phyloP scores from a whole-genome alignment of 2,797 vertebrate species.

The Enteromius viviparus region DNA sequence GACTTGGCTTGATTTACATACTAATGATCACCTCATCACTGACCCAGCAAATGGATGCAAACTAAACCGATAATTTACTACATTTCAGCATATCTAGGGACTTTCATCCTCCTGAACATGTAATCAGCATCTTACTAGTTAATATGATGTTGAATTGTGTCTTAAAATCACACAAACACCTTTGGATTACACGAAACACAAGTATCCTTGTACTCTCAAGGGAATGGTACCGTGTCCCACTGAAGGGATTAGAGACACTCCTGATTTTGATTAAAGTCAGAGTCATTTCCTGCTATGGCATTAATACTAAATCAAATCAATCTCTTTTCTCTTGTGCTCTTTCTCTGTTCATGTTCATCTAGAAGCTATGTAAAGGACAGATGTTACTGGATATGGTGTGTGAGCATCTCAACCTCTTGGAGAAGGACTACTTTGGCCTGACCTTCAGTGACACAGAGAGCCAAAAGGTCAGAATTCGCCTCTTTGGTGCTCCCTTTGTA shows the following conservation, averaged over 20 bases:
- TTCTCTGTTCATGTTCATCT: constrained; percentile 38
- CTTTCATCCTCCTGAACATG: background rate
- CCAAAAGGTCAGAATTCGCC: constrained; percentile 84
- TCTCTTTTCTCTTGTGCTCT: constrained; percentile 9
- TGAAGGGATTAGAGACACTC: background rate
- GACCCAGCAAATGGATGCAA: background rate
- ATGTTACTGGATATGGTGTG: constrained; percentile 93
- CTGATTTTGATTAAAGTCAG: background rate
- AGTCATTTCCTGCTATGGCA: background rate
- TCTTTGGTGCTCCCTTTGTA: background rate
- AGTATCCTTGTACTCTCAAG: background rate
- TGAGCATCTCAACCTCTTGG: constrained; percentile 96
- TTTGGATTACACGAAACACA: background rate
- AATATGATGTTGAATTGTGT: background rate
- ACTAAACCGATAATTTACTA: background rate
- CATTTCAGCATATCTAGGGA: background rate
- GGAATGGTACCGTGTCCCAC: background rate
- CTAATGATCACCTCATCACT: background rate
- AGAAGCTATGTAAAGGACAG: constrained; percentile 95
- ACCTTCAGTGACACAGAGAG: constrained; percentile 92
- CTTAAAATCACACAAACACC: background rate
- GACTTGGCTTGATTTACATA: background rate
- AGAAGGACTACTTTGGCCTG: constrained; percentile 97
- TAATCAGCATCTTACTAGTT: background rate
- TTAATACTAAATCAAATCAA: background rate